Percentiles rank a stretch among this genome's conserved stretches.
Evolutionary conservation across 2,888 invertebrate species (phyloP).

Genomic region (Lasioglossum villosulum): DNA sequence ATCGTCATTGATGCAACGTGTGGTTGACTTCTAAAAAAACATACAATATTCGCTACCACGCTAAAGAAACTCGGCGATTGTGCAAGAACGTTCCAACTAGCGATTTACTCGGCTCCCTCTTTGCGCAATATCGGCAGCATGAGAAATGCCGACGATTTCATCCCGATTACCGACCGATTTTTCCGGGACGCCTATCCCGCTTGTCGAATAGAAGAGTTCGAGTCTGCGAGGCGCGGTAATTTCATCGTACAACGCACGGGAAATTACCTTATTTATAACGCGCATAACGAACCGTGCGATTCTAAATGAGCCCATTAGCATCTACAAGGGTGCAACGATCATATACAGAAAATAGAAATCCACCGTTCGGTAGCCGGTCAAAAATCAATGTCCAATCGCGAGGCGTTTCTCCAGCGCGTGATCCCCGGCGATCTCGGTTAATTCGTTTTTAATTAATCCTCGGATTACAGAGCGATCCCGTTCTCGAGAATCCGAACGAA

Average conservation of each 20-base stretch:
- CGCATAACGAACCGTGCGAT: conserved; percentile 17
- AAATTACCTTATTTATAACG: conserved; percentile 42
- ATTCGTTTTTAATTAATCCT: conserved; percentile 65
- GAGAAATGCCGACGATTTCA: conserved; percentile 19
- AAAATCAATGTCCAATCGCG: conserved; percentile 22
- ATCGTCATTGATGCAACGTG: background rate
- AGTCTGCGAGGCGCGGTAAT: conserved; percentile 24
- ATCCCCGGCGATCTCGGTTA: conserved; percentile 33
- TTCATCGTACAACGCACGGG: conserved; percentile 30
- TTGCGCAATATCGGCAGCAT: background rate
- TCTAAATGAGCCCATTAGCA: conserved; percentile 49
- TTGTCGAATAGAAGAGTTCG: conserved; percentile 7
- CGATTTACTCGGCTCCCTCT: background rate
- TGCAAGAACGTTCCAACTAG: background rate
- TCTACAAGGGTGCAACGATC: conserved; percentile 40
- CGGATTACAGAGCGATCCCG: conserved; percentile 24
- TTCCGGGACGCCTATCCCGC: background rate
- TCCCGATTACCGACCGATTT: conserved; percentile 26
- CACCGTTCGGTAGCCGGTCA: background rate
- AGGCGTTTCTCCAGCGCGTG: background rate
- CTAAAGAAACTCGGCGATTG: background rate
- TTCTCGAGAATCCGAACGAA: conserved; percentile 38
- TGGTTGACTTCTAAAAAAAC: background rate
- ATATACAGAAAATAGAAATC: conserved; percentile 25
- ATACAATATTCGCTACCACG: background rate